Conservation (phyloP, 2,888 invertebrate genomes). For the Mythimna albipuncta region DNA sequence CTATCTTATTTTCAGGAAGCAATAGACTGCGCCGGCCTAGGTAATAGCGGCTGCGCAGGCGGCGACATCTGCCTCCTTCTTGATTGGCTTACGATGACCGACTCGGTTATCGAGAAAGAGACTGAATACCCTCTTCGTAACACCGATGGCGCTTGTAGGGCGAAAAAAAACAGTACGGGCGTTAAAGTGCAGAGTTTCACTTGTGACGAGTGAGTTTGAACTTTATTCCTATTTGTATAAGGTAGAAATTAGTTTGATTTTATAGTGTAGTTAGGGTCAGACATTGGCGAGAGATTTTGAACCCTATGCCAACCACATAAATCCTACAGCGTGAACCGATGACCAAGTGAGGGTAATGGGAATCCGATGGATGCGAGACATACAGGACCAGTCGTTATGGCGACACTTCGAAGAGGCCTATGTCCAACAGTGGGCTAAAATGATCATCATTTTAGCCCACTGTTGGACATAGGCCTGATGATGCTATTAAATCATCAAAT, state of each 20-base stretch:
- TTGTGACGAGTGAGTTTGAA: constrained; percentile 92
- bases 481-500: too few species aligned
- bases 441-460: too few species aligned
- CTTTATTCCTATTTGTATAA: neutral
- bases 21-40: constrained; percentile 94
- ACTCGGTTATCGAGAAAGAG: constrained; percentile 90
- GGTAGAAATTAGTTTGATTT: neutral
- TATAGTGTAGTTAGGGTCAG: neutral
- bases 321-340: neutral
- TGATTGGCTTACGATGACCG: constrained; percentile 92
- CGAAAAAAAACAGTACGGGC: constrained; percentile 82
- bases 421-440: too few species aligned
- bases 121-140: constrained; percentile 92
- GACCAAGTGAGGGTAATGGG: too few species aligned
- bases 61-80: constrained; percentile 95
- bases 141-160: constrained; percentile 83
- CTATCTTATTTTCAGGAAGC: constrained; percentile 86
- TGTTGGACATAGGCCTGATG: too few species aligned
- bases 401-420: too few species aligned
- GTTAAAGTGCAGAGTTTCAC: constrained; percentile 89
- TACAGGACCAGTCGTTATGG: too few species aligned
- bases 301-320: neutral
- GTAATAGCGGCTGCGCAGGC: constrained; percentile 94
- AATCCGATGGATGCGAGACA: too few species aligned
- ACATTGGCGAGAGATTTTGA: neutral